Evolutionary conservation across 1,140 invertebrate genomes (phyloP), one percentile per base, ranked within the genome.

Genomic region (Homalodisca vitripennis): DNA sequence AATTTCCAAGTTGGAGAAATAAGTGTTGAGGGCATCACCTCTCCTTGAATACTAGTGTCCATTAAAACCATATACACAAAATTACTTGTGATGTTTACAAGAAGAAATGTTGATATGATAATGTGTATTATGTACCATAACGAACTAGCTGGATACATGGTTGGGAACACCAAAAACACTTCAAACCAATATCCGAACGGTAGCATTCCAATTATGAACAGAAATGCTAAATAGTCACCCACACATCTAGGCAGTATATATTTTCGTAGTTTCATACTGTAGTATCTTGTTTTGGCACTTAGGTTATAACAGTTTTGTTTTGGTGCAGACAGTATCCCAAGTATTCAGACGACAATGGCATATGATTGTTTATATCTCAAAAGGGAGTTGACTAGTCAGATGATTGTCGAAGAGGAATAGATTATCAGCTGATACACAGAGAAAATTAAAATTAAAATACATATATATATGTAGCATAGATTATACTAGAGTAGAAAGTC

Each of bases 41-140:
- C 73, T 62, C 85, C 82, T 67, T 80, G 83, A n/a, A 87, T 86
- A 70, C 87, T 91, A 24, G 89, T 91, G 72, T 93, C 87, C 65
- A 86, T 86, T 31, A 89, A 78, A 70, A 93, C 85, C n/a, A 89
- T 84, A 73, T 84, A 88, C 10, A 90, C 81, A 75, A 90, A 86
- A 75, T 93, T 94, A 13, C 88, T 86, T 10, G 89, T 82, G 13
- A 94, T 83, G 74, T 94, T 94, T 31, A 88, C 77, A 71, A 93
- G 78, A 0, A 94, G 77, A 76, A 91, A 93, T 46, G 85, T 84
- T 41, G 88, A 89, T 70, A 84, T 78, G 22, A 83, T 64, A 69
- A 88, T 86, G 72, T 94, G 88, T 32, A 89, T 75, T 14, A 80
- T 79, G 74, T 89, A 87, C 51, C 77, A 67, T 1, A 79, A 47